Conservation (phyloP, 2,888 invertebrate species). For the Himalopsyche anomala region DNA sequence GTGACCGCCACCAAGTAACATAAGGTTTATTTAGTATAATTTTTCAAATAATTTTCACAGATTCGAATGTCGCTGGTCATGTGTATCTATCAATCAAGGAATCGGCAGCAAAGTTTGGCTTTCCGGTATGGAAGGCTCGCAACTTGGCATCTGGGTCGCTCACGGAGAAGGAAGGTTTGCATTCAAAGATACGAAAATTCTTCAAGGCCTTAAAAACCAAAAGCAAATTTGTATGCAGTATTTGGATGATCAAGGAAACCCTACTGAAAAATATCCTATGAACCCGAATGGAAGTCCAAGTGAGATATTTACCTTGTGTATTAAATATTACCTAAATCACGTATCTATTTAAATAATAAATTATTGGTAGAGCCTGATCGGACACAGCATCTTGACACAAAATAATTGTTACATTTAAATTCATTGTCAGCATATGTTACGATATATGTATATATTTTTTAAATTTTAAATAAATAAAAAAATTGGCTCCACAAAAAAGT, state of each 20-base stretch:
- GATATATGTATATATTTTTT: no score
- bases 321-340: neutral
- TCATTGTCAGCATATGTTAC: no score
- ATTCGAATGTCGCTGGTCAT: conserved; percentile 85
- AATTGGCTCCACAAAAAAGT: no score
- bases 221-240: conserved; percentile 88
- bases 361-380: no score
- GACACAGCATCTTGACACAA: no score
- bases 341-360: neutral
- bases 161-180: conserved; percentile 95
- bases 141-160: conserved; percentile 96
- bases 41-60: conserved; percentile 67
- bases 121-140: conserved; percentile 89
- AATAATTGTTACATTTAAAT: no score
- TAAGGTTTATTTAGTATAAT: neutral
- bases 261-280: conserved; percentile 91
- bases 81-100: conserved; percentile 82
- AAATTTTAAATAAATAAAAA: no score
- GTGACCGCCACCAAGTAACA: neutral
- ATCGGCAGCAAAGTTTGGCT: conserved; percentile 88
- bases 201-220: conserved; percentile 75
- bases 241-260: conserved; percentile 85
- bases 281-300: conserved; percentile 95
- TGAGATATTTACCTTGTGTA: conserved; percentile 68
- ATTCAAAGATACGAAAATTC: conserved; percentile 75